Percentiles rank a stretch among this genome's conserved stretches.
These are phyloP conservation scores for Pelecanoides urinatrix DNA, from an alignment of 2,113 vertebrate species.

Conservation along the genomic window DNA sequence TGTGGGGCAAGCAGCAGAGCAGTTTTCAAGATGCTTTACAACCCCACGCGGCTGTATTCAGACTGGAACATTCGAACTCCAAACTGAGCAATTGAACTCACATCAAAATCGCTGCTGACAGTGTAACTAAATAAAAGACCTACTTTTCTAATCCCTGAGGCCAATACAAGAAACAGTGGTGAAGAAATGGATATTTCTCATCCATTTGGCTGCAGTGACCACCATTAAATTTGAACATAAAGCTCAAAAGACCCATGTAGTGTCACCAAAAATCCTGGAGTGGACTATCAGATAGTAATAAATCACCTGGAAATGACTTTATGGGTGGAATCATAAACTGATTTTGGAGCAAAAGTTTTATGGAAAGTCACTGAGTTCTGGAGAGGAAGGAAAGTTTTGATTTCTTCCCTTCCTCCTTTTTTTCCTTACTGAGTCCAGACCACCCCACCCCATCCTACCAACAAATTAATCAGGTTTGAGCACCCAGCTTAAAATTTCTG, in stretches of 20 bases:
- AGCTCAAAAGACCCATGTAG: slow-evolving; percentile 1
- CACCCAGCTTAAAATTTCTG: neutral
- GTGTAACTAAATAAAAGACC: slow-evolving; percentile 41
- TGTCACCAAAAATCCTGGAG: slow-evolving; percentile 11
- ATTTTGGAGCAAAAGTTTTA: neutral
- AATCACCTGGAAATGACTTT: neutral
- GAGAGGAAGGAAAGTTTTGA: neutral
- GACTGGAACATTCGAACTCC: slow-evolving; percentile 25
- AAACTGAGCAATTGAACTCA: slow-evolving; percentile 43
- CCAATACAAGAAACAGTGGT: slow-evolving; percentile 14
- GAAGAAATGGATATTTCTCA: slow-evolving; percentile 29
- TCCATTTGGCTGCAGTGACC: slow-evolving; percentile 1
- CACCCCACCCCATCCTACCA: neutral
- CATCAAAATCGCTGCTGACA: slow-evolving; percentile 43
- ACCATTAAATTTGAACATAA: slow-evolving; percentile 21
- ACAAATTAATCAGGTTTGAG: neutral
- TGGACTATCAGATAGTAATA: neutral
- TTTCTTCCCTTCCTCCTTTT: neutral
- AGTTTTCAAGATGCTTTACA: neutral
- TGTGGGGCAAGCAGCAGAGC: neutral
- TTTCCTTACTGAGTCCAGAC: neutral
- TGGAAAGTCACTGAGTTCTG: neutral
- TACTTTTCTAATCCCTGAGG: slow-evolving; percentile 36
- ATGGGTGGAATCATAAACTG: neutral
- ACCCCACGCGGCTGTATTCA: neutral